Percentiles rank a stretch among this genome's conserved stretches.
These are phyloP conservation scores for Synchiropus splendidus DNA, from an alignment of 2,113 vertebrate species.

Conservation along the genomic window DNA sequence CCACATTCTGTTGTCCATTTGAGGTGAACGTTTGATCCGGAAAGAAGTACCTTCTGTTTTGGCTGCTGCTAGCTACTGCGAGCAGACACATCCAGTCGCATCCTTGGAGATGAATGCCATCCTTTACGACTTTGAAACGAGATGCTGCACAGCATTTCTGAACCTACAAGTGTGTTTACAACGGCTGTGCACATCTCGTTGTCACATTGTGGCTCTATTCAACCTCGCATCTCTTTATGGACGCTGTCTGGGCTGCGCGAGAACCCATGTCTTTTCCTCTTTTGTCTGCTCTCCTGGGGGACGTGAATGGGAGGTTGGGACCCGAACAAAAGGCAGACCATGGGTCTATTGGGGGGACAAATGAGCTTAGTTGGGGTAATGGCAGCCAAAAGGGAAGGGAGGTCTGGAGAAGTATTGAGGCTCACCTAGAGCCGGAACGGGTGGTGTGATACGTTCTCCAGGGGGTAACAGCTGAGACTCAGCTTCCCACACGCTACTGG, in stretches of 20 bases:
- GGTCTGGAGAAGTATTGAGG: no score
- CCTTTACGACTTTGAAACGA: no score
- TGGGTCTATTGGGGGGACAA: constrained; percentile 64
- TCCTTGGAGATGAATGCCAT: no score
- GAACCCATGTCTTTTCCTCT: constrained; percentile 53
- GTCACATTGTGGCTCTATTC: constrained; percentile 33
- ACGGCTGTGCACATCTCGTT: no score
- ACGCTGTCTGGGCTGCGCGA: constrained; percentile 56
- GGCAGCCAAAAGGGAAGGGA: constrained; percentile 55
- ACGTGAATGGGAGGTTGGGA: constrained; percentile 59
- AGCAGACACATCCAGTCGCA: no score
- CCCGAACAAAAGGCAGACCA: constrained; percentile 66
- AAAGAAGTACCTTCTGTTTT: no score
- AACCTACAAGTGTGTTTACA: no score
- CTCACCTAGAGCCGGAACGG: constrained; percentile 51
- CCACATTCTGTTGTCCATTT: no score
- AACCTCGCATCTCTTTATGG: constrained; percentile 54
- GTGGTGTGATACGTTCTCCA: constrained; percentile 38
- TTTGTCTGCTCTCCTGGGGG: constrained; percentile 57
- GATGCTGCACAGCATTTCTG: no score
- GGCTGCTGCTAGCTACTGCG: no score
- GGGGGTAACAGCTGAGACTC: constrained; percentile 46
- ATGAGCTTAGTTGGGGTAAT: constrained; percentile 64
- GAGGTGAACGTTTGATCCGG: no score
- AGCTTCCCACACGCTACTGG: constrained; percentile 46